Evolutionary conservation across 2,797 vertebrate genomes (phyloP), one percentile per base, ranked within the genome.

Genomic region (Fringilla coelebs): DNA sequence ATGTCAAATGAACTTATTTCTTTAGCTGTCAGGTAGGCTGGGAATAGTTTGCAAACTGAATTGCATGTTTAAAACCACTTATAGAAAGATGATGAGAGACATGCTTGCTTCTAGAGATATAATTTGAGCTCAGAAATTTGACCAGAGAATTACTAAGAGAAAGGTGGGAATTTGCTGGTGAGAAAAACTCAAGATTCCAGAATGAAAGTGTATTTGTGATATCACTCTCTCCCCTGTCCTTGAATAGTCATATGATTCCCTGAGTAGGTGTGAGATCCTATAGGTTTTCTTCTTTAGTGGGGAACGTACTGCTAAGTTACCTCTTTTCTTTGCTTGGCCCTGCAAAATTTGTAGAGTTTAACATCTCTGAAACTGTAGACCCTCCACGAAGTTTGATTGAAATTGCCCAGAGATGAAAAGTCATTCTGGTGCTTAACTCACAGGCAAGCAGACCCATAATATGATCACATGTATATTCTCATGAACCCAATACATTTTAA

Each of bases 271-370:
- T 38, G 41, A 71, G 29, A 58, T 36, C 19, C 46, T 12, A 28
- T 0, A 29, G 6, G 6, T 9, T 10, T 41, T 79, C 77, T 66
- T 49, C 13, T 36, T 87, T 45, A 68, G 29, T 41, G 15, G 13
- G 10, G 24, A 72, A 67, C 0, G 0, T 52, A 62, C 41, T 2
- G 5, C 31, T 31, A 85, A 58, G 19, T n/a, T 48, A n/a, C 14
- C 2, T 75, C 26, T 51, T 49, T 61, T 49, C 70, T 40, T 45
- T 78, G 13, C 32, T 80, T 61, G 58, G 11, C 7, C 28, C 10
- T 7, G 17, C 29, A 78, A 61, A 38, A 83, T 62, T 25, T 61
- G 17, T 45, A 65, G 48, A 77, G 12, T 60, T 83, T 28, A 74
- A 5, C 41, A 34, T 18, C 29, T 49, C 34, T 72, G 62, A 84